Base-by-base conservation (phyloP, 2,797 vertebrate species). In the Merluccius polli region DNA sequence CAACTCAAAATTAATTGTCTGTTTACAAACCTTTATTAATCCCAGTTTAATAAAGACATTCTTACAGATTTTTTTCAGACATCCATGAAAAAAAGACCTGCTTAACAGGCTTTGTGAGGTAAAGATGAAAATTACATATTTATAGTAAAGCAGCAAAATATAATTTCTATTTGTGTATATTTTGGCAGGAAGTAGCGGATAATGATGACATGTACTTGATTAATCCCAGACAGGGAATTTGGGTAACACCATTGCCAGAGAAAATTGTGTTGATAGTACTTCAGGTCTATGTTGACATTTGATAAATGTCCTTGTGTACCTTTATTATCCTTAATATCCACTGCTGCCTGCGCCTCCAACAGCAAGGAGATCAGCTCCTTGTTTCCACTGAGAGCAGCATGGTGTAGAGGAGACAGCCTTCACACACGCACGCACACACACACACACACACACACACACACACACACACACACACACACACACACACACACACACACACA, bases 311-410 rank as follows among this genome's bases (percentile, higher is more conserved):
- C n/a, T 65, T 65, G 59, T 27, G 59, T 65, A 90, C 98, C 98
- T 96, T 99, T 99, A 76, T 98, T 93, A 87, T 99, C 98, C 92
- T 97, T 98, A 85, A 99, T 98, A 89, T 99, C 97, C 89, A 99
- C 98, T 0, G 95, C 93, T 0, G 97, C 95, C 93, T 99, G 98
- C 1, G 97, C 95, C 87, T 99, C 98, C 90, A 99, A 88, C 87
- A 99, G 95, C 88, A 99, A 92, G 0, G 95, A 91, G 85, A 99
- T 97, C 90, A 99, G 92, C 81, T 99, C 98, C 0, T 95, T 96
- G 90, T 98, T 98, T 76, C 98, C 97, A 0, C 97, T 96, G 73
- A 99, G 96, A 8, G 97, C 97, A 0, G 98, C 98, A 52, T 98
- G 96, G 85, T 99, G 98, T 87, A 99, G 92, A 31, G 98, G 95